Percentiles rank a stretch among this genome's conserved stretches.
These are phyloP conservation scores for Passerina amoena DNA, from an alignment of 2,113 vertebrate species.

Conservation along the genomic window DNA sequence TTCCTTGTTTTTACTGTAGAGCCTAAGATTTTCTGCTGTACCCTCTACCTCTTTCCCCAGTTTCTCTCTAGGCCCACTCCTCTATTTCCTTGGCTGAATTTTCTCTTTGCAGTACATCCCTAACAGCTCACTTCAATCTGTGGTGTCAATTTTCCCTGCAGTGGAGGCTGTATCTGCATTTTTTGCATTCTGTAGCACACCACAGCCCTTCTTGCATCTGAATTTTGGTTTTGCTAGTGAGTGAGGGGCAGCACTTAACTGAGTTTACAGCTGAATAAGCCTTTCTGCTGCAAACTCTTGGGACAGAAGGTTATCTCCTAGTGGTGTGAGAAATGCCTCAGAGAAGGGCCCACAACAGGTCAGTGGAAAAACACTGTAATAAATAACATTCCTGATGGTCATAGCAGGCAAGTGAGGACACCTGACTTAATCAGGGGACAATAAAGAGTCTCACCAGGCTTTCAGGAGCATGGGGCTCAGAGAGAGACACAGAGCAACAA, in stretches of 20 bases:
- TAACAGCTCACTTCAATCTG: not conserved
- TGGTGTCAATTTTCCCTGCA: not conserved
- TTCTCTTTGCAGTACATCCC: not conserved
- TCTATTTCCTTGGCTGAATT: not conserved
- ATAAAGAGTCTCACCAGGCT: slow-evolving; percentile 22
- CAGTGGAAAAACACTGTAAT: not conserved
- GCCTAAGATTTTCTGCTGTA: not conserved
- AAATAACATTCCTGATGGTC: slow-evolving; percentile 17
- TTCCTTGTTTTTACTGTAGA: not conserved
- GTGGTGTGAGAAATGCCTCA: not conserved
- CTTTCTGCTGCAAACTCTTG: not conserved
- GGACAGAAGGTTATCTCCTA: not conserved
- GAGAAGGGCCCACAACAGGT: not conserved
- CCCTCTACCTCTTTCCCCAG: not conserved
- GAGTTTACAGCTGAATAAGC: not conserved
- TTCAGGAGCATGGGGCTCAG: not conserved
- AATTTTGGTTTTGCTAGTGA: not conserved
- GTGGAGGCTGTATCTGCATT: not conserved
- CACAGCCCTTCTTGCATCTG: not conserved
- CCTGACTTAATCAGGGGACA: not conserved
- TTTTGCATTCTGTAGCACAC: not conserved
- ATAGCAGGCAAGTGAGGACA: not conserved
- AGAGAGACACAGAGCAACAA: not conserved
- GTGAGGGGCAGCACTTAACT: not conserved
- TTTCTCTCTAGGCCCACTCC: not conserved